phyloP scores from a whole-genome alignment of 2,113 vertebrate species.

The Phyllopteryx taeniolatus region DNA sequence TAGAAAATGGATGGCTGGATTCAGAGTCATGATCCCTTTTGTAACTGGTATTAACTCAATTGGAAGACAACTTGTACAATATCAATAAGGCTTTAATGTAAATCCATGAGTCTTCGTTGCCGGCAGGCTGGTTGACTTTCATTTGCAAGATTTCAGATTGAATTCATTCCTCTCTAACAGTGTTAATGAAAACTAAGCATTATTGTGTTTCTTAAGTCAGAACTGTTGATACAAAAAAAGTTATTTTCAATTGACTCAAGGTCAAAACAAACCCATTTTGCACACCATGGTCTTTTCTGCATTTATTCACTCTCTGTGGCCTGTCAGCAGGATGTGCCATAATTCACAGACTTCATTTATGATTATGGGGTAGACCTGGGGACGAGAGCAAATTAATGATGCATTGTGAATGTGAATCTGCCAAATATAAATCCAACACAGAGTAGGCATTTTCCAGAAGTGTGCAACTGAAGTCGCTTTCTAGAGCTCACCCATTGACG shows the following conservation, averaged over 20 bases:
- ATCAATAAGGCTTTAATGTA: not conserved
- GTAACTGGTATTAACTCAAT: no score
- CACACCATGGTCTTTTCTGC: constrained; percentile 29
- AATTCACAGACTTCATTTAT: constrained; percentile 65
- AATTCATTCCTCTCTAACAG: not conserved
- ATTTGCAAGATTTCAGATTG: not conserved
- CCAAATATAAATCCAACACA: constrained; percentile 63
- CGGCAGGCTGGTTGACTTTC: not conserved
- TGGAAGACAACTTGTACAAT: not conserved
- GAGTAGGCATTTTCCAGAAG: constrained; percentile 44
- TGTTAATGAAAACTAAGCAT: not conserved
- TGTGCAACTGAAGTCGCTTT: constrained; percentile 50
- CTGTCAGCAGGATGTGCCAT: constrained; percentile 37
- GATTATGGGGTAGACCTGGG: constrained; percentile 57
- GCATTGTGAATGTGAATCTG: constrained; percentile 67
- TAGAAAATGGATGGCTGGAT: no score
- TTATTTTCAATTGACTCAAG: constrained; percentile 33
- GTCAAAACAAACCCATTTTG: constrained; percentile 44
- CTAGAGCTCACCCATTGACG: constrained; percentile 39
- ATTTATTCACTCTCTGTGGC: constrained; percentile 39
- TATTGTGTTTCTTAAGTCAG: not conserved
- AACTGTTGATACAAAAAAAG: not conserved
- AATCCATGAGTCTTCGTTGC: not conserved
- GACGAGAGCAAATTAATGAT: constrained; percentile 67
- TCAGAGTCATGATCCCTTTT: no score